Conservation (phyloP, 2,113 vertebrate genomes). For the Leptodactylus fuscus region DNA sequence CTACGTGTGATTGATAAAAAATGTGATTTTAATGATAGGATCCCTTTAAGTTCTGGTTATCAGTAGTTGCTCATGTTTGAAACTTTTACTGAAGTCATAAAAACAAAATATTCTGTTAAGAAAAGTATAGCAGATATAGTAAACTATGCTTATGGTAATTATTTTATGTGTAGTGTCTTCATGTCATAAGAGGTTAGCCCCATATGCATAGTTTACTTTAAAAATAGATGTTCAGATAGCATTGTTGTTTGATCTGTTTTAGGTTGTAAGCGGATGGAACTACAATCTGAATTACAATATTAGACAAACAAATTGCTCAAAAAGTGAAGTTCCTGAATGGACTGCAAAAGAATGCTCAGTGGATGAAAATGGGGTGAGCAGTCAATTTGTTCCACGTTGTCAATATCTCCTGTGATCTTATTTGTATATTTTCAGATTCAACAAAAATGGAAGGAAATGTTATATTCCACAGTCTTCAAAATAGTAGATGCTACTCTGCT, state of each 20-base stretch:
- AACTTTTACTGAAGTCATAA: too few relatives aligned
- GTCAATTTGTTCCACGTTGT: not conserved
- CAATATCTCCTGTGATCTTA: not conserved
- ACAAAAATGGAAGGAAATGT: not conserved
- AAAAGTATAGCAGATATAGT: too few relatives aligned
- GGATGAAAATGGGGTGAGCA: slow-evolving; percentile 45
- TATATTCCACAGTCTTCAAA: not conserved
- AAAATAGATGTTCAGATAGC: not conserved
- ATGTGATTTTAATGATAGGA: too few relatives aligned
- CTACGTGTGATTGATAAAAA: too few relatives aligned
- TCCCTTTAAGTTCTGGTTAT: too few relatives aligned
- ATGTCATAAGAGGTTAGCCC: too few relatives aligned
- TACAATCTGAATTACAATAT: slow-evolving; percentile 11
- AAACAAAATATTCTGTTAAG: too few relatives aligned
- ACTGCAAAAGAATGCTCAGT: slow-evolving; percentile 6
- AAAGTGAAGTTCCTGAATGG: not conserved
- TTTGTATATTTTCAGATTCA: not conserved
- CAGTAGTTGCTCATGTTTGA: too few relatives aligned
- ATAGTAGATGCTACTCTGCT: too few relatives aligned
- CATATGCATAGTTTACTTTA: not conserved
- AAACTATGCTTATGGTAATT: too few relatives aligned
- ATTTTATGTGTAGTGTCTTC: too few relatives aligned
- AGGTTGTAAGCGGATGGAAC: slow-evolving; percentile 42
- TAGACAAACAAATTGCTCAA: slow-evolving; percentile 46
- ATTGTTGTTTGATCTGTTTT: not conserved